Base-by-base conservation (phyloP, 2,888 invertebrate genomes). In the Dasysyrphus tricinctus region DNA sequence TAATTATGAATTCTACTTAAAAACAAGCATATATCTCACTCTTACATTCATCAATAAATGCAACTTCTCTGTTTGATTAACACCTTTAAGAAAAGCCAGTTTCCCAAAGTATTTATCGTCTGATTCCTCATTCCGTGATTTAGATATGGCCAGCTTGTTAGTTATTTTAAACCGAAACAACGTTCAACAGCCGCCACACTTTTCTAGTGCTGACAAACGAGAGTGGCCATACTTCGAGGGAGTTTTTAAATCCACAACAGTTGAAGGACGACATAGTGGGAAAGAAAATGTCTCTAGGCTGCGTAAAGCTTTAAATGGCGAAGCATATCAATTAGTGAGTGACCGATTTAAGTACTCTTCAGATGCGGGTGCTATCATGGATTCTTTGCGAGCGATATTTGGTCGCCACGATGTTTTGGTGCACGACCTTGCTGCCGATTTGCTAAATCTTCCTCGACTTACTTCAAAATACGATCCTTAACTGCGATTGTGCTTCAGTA, bases 351-450 rank as follows among this genome's bases (percentile, higher is more conserved):
- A 51, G 19, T 67, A 67, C 44, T 74, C 61, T 5, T 61, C 61
- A 11, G 73, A 74, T 59, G 73, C 24, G 4, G 49, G n/a, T 34
- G 61, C 73, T 14, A 61, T 74, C 2, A 75, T 65, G n/a, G 42
- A 63, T 32, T 75, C 63, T 24, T 24, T 24, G 24, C 24, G 24
- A 24, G 24, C 24, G 24, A 24, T 24, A 24, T 24, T 24, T 24
- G 24, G 24, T 24, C 24, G 24, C 3, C 24, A 24, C 3, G 24
- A 24, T 24, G 24, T 24, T 24, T 24, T 24, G 24, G 24, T 24
- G 24, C 24, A 24, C 24, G 61, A n/a, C 12, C 49, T 61, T 8
- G 51, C 61, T 39, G n/a, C 51, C 0, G 59, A 73, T 5, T n/a
- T 73, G 16, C 37, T 73, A n/a, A 37, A 24, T 24, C 39, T 61